Percentiles rank a stretch among this genome's conserved stretches.
Evolutionary conservation across 2,888 invertebrate species (phyloP).

Genomic region (Melinopterus prodromus): DNA sequence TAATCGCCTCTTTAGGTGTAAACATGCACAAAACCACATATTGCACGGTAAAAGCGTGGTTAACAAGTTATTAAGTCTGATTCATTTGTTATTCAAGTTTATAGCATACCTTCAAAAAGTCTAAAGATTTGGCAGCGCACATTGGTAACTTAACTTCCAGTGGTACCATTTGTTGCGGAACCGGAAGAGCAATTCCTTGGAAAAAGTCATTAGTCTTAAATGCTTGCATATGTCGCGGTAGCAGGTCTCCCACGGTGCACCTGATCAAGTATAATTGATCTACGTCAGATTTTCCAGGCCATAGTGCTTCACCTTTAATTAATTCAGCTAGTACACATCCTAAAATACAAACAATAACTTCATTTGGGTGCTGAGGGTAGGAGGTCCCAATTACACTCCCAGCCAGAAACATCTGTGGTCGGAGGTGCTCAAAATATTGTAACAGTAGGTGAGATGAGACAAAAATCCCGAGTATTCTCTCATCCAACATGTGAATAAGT

Average conservation of each 20-base stretch:
- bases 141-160: slow-evolving; percentile 87
- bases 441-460: too few relatives aligned
- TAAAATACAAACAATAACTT: slow-evolving; percentile 48
- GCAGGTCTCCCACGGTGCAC: slow-evolving; percentile 91
- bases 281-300: slow-evolving; percentile 99
- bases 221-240: slow-evolving; percentile 94
- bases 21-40: too few relatives aligned
- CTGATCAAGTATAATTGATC: slow-evolving; percentile 97
- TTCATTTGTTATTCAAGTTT: neutral
- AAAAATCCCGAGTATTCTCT: too few relatives aligned
- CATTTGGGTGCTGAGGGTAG: too few relatives aligned
- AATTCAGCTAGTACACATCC: slow-evolving; percentile 90
- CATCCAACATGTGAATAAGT: too few relatives aligned
- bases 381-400: too few relatives aligned
- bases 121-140: slow-evolving; percentile 75
- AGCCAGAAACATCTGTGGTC: too few relatives aligned
- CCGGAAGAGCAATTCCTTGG: slow-evolving; percentile 90
- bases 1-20: too few relatives aligned
- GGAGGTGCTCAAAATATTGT: too few relatives aligned
- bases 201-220: slow-evolving; percentile 94
- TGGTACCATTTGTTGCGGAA: slow-evolving; percentile 85
- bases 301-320: slow-evolving; percentile 89
- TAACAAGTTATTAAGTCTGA: neutral
- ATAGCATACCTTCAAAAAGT: slow-evolving; percentile 79
- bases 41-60: too few relatives aligned